Evolutionary conservation across 2,888 invertebrate species (phyloP), one percentile per base, ranked within the genome.

Genomic region (Teleogryllus oceanicus): DNA sequence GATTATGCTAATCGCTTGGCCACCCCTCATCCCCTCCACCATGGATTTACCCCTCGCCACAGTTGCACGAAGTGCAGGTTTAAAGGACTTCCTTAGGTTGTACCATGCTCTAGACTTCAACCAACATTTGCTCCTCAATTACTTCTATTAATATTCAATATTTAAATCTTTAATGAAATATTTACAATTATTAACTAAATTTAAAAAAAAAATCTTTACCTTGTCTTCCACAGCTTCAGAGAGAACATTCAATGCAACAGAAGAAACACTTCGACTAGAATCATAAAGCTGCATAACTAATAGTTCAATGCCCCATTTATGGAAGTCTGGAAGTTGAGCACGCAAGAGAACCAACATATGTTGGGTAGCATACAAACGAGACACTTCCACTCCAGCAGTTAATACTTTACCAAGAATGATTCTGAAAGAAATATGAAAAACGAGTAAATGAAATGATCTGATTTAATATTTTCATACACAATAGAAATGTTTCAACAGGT

Each of bases 201-300:
- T 37, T 5, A 75, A n/a, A 74, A 76, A 5, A 77, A 74, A 21
- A 78, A 78, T 16, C 12, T 74, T 50, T 78, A 94, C 94, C 85
- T 93, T 92, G 83, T 96, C 92, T 87, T 96, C 96, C 85, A 95
- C 95, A n/a, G 97, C 96, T 89, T 98, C 98, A 85, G 97, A 95
- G 76, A 98, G 89, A 80, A 94, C 93, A 83, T 92, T 91, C 80
- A 97, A 88, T 10, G 98, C 96, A 13, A 94, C 91, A 83, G 94
- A 89, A 12, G 93, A 92, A 50, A 98, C 94, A 74, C 93, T 91
- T 82, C 92, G 92, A 81, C 94, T 94, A 82, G 92, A 90, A 86
- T 99, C 99, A 83, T 93, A 92, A 62, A 98, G 89, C 88, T 97
- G 96, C 79, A 92, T 92, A 24, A 96, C 92, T 78, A 99, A 89